These are phyloP conservation scores for Antechinus flavipes DNA, from an alignment of 2,113 vertebrate genomes.

Conservation along the genomic window DNA sequence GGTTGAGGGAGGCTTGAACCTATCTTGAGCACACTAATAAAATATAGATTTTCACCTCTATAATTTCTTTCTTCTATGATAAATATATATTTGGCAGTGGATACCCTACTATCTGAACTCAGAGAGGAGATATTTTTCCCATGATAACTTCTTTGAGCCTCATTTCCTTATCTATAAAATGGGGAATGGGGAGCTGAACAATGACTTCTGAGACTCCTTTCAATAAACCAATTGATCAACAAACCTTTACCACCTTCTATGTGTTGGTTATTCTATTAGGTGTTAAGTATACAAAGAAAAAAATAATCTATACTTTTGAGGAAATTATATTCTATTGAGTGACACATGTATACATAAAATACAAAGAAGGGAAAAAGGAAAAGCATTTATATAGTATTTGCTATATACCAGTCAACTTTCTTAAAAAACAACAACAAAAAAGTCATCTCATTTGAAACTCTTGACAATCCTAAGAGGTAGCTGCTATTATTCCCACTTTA, in stretches of 20 bases:
- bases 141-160: background rate
- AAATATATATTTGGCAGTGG: background rate
- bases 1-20: background rate
- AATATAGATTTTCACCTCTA: background rate
- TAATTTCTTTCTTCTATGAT: background rate
- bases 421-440: background rate
- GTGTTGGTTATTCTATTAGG: background rate
- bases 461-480: background rate
- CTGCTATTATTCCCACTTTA: background rate
- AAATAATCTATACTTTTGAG: background rate
- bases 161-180: background rate
- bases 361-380: background rate
- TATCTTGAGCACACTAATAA: background rate
- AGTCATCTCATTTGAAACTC: background rate
- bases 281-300: background rate
- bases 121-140: background rate
- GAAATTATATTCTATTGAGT: background rate
- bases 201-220: background rate
- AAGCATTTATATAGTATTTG: background rate
- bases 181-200: background rate
- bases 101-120: background rate
- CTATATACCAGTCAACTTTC: background rate
- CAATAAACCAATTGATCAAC: background rate
- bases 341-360: background rate
- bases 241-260: background rate